Percentiles rank a stretch among this genome's conserved stretches.
Evolutionary conservation across 2,888 invertebrate species (phyloP).

Genomic region (Eledona agricola): DNA sequence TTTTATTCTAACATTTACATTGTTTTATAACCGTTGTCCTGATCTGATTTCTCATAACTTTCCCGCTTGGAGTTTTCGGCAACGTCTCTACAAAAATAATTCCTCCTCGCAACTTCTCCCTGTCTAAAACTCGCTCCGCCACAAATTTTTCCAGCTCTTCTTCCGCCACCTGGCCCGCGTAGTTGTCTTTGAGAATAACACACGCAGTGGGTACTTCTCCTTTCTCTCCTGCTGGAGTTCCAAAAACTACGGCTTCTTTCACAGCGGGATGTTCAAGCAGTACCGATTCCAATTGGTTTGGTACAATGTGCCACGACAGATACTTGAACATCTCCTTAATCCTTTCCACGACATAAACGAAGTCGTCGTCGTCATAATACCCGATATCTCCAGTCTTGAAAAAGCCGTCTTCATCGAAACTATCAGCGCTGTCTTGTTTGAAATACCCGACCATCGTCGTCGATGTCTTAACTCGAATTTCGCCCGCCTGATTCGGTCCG

Average conservation of each 20-base stretch:
- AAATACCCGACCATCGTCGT: conserved; percentile 61
- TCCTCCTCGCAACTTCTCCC: conserved; percentile 38
- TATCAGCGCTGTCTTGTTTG: conserved; percentile 33
- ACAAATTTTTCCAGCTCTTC: conserved; percentile 31
- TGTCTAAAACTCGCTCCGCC: conserved; percentile 30
- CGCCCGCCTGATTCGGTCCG: conserved; percentile 64
- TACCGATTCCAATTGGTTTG: conserved; percentile 47
- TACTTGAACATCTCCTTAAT: conserved; percentile 54
- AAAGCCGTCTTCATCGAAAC: conserved; percentile 49
- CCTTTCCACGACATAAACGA: conserved; percentile 49
- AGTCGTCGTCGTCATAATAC: conserved; percentile 51
- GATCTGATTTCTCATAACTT: conserved; percentile 14
- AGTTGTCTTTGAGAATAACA: conserved; percentile 34
- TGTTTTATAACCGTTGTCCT: conserved; percentile 1
- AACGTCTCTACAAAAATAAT: conserved; percentile 29
- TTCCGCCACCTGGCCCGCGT: conserved; percentile 1
- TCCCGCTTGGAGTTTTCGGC: conserved; percentile 38
- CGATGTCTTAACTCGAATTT: conserved; percentile 63
- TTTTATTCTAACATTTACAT: neutral
- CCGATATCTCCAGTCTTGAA: conserved; percentile 52
- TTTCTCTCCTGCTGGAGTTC: conserved; percentile 46
- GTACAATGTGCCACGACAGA: conserved; percentile 52
- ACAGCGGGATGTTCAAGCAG: conserved; percentile 49
- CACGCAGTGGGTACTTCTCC: conserved; percentile 46
- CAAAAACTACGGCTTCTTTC: conserved; percentile 49